A percentile compares a stretch with the other conserved stretches of the same genome.
These are phyloP conservation scores for Nothocercus julius DNA, from an alignment of 2,113 vertebrate genomes.

Conservation along the genomic window DNA sequence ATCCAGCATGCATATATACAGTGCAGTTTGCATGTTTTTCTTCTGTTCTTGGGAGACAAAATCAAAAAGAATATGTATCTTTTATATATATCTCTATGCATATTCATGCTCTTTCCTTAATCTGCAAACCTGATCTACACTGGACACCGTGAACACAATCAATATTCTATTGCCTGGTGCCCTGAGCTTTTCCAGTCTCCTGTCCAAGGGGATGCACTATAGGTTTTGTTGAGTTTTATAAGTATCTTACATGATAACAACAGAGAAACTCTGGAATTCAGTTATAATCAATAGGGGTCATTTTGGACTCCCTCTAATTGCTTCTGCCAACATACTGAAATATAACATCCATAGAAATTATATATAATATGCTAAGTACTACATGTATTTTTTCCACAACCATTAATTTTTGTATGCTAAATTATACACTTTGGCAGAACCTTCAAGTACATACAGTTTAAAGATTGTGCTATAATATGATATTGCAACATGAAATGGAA, in stretches of 20 bases:
- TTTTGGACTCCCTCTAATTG: slow-evolving; percentile 55
- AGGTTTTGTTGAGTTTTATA: slow-evolving; percentile 9
- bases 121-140: neutral
- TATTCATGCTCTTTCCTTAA: neutral
- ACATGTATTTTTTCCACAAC: slow-evolving; percentile 17
- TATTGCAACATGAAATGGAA: neutral
- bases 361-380: slow-evolving; percentile 3
- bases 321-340: slow-evolving; percentile 14
- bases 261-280: slow-evolving; percentile 43
- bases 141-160: neutral
- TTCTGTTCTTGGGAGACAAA: neutral
- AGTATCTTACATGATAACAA: slow-evolving; percentile 50
- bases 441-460: slow-evolving; percentile 14
- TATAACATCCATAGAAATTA: slow-evolving; percentile 15
- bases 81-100: neutral
- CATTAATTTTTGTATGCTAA: slow-evolving; percentile 25
- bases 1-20: neutral
- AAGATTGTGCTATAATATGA: slow-evolving; percentile 26
- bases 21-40: neutral
- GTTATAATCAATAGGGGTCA: slow-evolving; percentile 40
- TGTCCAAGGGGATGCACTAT: neutral
- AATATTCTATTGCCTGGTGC: neutral
- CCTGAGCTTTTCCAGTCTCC: neutral
- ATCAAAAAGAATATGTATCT: neutral
- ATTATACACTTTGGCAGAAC: slow-evolving; percentile 19